Percentiles rank a stretch among this genome's conserved stretches.
Conservation (phyloP, 2,888 invertebrate genomes). For the Neoitamus cyanurus region DNA sequence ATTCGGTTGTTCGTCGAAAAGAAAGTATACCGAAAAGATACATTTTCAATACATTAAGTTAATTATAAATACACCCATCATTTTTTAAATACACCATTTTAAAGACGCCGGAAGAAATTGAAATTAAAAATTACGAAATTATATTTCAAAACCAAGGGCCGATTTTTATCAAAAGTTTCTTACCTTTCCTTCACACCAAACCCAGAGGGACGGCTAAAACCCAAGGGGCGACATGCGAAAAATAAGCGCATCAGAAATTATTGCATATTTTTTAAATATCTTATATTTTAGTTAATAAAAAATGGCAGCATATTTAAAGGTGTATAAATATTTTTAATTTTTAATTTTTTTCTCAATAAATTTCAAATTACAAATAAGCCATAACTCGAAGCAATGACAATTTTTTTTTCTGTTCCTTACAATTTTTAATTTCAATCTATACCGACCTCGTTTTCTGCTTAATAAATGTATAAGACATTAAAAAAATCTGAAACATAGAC, state of each 20-base stretch:
- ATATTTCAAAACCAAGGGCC: too few species aligned
- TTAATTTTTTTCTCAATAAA: constrained; percentile 46
- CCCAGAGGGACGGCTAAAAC: background rate
- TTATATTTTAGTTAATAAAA: constrained; percentile 57
- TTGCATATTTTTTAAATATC: constrained; percentile 54
- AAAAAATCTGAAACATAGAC: constrained; percentile 39
- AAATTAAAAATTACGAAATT: too few species aligned
- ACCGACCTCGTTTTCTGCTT: constrained; percentile 11
- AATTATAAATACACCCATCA: too few species aligned
- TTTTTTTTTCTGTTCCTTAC: constrained; percentile 47
- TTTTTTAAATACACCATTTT: too few species aligned
- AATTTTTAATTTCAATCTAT: constrained; percentile 31
- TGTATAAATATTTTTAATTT: constrained; percentile 56
- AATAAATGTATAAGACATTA: constrained; percentile 23
- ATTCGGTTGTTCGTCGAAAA: too few species aligned
- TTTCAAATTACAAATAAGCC: constrained; percentile 55
- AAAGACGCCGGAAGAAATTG: too few species aligned
- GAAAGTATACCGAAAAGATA: too few species aligned
- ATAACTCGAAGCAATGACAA: constrained; percentile 55
- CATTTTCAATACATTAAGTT: too few species aligned
- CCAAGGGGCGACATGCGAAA: background rate
- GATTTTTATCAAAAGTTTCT: background rate
- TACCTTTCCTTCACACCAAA: background rate
- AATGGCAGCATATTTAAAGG: constrained; percentile 56
- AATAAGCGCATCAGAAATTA: background rate